phyloP scores from a whole-genome alignment of 2,888 invertebrate species.

The Trichogramma dendrolimi region DNA sequence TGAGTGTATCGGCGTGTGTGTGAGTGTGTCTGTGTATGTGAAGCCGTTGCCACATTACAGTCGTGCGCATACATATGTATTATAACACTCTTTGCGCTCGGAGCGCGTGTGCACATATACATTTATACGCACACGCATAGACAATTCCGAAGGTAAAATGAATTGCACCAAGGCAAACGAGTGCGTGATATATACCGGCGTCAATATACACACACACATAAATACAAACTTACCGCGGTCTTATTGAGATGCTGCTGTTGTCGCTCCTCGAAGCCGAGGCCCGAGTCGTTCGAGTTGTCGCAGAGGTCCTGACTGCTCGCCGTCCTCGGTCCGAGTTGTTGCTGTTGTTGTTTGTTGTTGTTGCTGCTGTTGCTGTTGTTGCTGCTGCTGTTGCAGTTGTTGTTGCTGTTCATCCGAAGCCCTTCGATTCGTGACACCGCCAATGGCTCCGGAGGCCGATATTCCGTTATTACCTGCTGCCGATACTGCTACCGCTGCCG shows the following conservation, averaged over 20 bases:
- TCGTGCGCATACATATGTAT: too few species aligned
- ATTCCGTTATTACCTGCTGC: constrained; percentile 48
- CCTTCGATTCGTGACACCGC: constrained; percentile 50
- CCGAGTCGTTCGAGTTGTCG: constrained; percentile 87
- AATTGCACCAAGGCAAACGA: neutral
- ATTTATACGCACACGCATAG: too few species aligned
- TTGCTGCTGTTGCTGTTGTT: constrained; percentile 43
- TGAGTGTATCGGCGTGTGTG: too few species aligned
- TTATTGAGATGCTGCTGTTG: constrained; percentile 55
- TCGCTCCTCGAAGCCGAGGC: constrained; percentile 77
- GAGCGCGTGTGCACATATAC: too few species aligned
- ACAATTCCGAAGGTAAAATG: too few species aligned
- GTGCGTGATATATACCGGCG: neutral
- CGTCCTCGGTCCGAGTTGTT: constrained; percentile 49
- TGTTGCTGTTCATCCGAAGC: constrained; percentile 46
- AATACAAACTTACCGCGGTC: constrained; percentile 18
- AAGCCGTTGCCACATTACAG: too few species aligned
- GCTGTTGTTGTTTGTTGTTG: constrained; percentile 3
- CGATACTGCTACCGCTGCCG: constrained; percentile 50
- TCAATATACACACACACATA: too few species aligned
- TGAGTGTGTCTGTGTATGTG: too few species aligned
- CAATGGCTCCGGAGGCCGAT: constrained; percentile 48
- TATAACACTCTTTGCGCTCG: too few species aligned
- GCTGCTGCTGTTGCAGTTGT: constrained; percentile 47
- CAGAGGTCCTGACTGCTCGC: constrained; percentile 59